Percentiles rank a stretch among this genome's conserved stretches.
These are phyloP conservation scores for Bhutanitis thaidina DNA, from an alignment of 2,888 invertebrate genomes.

Conservation along the genomic window DNA sequence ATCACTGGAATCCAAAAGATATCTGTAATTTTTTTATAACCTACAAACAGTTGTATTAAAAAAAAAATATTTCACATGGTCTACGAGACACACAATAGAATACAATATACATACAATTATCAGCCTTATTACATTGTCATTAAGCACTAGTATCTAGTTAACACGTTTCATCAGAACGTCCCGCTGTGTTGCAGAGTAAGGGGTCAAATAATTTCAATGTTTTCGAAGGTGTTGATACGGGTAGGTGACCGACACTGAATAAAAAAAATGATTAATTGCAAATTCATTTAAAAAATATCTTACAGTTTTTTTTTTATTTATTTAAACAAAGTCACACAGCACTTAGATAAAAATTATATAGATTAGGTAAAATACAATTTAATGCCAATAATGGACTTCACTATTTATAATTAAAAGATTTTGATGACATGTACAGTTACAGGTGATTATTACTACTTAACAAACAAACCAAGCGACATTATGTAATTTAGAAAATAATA, in stretches of 20 bases:
- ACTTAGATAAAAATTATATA: no score
- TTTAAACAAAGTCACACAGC: no score
- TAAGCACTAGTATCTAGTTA: not conserved
- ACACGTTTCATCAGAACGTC: slow-evolving; percentile 16
- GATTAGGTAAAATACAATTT: no score
- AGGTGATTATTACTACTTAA: no score
- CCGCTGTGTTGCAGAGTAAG: slow-evolving; percentile 42
- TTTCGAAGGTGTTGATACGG: slow-evolving; percentile 44
- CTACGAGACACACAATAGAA: not conserved
- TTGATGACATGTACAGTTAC: no score
- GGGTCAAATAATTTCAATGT: slow-evolving; percentile 39
- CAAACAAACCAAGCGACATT: no score
- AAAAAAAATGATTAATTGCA: slow-evolving; percentile 13
- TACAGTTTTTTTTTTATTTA: slow-evolving; percentile 10
- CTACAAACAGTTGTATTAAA: not conserved
- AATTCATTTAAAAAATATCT: slow-evolving; percentile 2
- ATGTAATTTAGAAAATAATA: no score
- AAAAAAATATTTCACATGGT: not conserved
- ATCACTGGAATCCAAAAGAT: no score
- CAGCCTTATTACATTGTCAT: not conserved
- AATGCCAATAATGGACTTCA: no score
- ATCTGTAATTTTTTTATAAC: slow-evolving; percentile 1
- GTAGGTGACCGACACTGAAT: slow-evolving; percentile 37
- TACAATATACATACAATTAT: not conserved
- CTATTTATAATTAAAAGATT: no score